Conservation (phyloP, 2,113 vertebrate species). For the Micromys minutus region DNA sequence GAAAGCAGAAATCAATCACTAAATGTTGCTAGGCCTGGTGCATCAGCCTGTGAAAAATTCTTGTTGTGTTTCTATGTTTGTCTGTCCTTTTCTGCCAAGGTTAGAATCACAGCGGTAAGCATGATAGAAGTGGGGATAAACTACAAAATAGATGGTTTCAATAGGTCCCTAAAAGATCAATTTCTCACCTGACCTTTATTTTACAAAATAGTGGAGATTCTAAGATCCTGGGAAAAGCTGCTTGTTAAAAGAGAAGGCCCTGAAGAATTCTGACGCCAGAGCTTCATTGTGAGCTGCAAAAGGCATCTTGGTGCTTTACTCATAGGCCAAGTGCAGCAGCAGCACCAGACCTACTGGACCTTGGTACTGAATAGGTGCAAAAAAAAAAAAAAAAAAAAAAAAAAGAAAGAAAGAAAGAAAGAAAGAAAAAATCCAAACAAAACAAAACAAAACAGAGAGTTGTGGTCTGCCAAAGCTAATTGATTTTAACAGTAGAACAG, state of each 20-base stretch:
- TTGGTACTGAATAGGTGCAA: not conserved
- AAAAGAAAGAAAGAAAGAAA: no score
- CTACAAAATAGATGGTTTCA: not conserved
- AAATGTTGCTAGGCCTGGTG: not conserved
- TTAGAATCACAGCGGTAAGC: not conserved
- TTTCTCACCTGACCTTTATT: not conserved
- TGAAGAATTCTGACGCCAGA: not conserved
- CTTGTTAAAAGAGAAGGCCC: not conserved
- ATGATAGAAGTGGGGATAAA: not conserved
- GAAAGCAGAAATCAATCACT: not conserved
- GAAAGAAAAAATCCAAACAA: no score
- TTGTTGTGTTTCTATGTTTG: not conserved
- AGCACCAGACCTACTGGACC: not conserved
- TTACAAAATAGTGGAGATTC: not conserved
- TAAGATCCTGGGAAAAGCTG: not conserved
- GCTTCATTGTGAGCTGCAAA: not conserved
- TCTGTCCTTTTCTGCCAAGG: not conserved
- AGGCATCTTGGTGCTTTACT: not conserved
- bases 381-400: no score
- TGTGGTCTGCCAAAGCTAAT: not conserved
- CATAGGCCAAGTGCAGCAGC: not conserved
- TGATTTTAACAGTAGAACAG: slow-evolving; percentile 50
- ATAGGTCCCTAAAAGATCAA: not conserved
- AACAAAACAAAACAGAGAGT: not conserved
- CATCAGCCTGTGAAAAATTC: not conserved